Percentiles rank a stretch among this genome's conserved stretches.
These are phyloP conservation scores for Pocillopora verrucosa DNA, from an alignment of 64 coral and sea anemone genomes.

Conservation along the genomic window DNA sequence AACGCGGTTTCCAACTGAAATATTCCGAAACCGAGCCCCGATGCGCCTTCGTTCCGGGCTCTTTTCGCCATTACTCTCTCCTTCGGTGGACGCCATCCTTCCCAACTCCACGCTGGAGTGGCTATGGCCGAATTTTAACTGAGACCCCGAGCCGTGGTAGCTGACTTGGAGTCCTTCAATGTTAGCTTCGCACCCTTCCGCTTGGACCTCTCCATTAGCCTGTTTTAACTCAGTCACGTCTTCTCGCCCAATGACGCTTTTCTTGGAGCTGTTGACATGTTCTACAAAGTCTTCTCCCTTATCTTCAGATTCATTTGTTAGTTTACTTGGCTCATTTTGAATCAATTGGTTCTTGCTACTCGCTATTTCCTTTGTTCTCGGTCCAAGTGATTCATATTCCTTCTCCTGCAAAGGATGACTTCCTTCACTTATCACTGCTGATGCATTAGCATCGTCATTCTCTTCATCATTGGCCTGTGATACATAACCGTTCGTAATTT, in stretches of 20 bases:
- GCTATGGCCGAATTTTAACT: conserved; percentile 12
- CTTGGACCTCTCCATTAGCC: not conserved
- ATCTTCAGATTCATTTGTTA: not conserved
- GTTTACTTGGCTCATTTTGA: too few species aligned
- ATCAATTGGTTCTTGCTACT: too few species aligned
- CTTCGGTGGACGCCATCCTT: not conserved
- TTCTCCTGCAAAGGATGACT: too few species aligned
- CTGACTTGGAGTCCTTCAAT: not conserved
- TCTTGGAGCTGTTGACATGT: not conserved
- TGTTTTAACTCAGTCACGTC: not conserved
- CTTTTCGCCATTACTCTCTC: not conserved
- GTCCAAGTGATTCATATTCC: too few species aligned
- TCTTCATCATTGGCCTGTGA: not conserved
- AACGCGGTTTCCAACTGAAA: conserved; percentile 17
- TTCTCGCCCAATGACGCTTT: not conserved
- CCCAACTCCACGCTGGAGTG: conserved; percentile 20
- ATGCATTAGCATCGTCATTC: not conserved
- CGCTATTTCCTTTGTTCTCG: too few species aligned
- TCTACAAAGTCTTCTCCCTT: not conserved
- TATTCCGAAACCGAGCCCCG: conserved; percentile 18
- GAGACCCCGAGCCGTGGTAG: not conserved
- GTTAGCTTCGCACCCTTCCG: not conserved
- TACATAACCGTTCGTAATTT: not conserved
- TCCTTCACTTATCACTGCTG: too few species aligned
- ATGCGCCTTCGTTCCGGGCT: conserved; percentile 36